Evolutionary conservation across 53 echinoderm and acorn worm species (phyloP), one percentile per base, ranked within the genome.

Genomic region (Temnopleurus reevesii): DNA sequence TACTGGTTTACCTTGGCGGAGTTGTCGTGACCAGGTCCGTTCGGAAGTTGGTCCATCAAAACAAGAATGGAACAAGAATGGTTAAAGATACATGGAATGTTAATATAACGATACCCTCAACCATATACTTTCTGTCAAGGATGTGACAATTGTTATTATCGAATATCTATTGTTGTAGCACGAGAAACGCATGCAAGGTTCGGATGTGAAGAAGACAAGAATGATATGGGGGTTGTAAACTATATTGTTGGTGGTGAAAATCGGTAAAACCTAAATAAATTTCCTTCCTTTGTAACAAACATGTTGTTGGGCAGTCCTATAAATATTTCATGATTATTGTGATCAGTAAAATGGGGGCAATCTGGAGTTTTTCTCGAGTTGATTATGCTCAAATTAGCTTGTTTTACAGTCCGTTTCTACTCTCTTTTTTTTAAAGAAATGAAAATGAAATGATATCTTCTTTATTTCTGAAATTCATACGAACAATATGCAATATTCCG

Each of bases 161-260:
- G 34, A 34, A 5, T 71, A 8, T 43, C 21, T 6, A 71, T 71
- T 71, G 71, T 71, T 71, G 71, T 71, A 41, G 71, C 41, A 63
- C 31, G 41, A 8, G 41, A 71, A 38, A 4, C 41, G 21, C 41
- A 71, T 41, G 43, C 71, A 36, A 71, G 24, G 0, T 4, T 71
- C 71, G 71, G 71, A 71, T 38, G 71, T 41, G 41, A 41, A 71
- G 41, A 71, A 71, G 71, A 71, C 71, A 2, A 38, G 71, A 41
- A 71, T 71, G 71, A 71, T 41, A n/a, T n/a, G 71, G 21, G 21
- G 71, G 41, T 41, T 41, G 41, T 41, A 36, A 71, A 21, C 38
- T 41, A 71, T 38, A 36, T 71, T 21, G 33, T 15, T 63, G 63
- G 13, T 13, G 31, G 7, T 29, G 63, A 12, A 63, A 31, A 31